Conservation (phyloP, 2,797 vertebrate genomes). For the Acestrorhynchus altus region DNA sequence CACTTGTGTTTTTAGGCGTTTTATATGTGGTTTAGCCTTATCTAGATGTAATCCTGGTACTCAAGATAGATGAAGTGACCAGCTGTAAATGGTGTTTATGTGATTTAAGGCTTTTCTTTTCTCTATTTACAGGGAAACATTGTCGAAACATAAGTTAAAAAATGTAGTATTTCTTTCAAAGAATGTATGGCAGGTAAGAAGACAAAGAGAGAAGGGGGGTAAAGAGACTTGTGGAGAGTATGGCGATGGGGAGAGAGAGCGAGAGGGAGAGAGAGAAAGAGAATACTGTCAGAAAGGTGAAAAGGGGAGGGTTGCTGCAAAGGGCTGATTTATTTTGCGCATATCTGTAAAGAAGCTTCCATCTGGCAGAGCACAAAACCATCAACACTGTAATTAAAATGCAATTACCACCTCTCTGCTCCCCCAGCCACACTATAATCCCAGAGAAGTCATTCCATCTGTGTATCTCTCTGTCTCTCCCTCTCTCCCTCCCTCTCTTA, state of each 20-base stretch:
- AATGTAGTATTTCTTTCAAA: conserved; percentile 23
- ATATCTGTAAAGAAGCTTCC: conserved; percentile 93
- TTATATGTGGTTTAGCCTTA: too few relatives aligned
- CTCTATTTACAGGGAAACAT: neutral
- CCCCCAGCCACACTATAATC: conserved; percentile 88
- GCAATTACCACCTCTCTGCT: conserved; percentile 95
- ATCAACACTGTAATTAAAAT: conserved; percentile 99
- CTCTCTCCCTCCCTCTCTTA: conserved; percentile 34
- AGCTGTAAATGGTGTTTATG: too few relatives aligned
- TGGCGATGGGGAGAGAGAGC: conserved; percentile 13
- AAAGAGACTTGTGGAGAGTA: conserved; percentile 20
- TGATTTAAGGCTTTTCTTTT: neutral
- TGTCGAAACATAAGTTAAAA: neutral
- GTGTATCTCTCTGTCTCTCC: conserved; percentile 71
- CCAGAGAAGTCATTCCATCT: conserved; percentile 95
- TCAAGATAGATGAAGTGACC: too few relatives aligned
- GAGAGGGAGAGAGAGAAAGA: conserved; percentile 25
- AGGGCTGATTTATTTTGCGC: conserved; percentile 78
- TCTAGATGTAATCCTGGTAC: too few relatives aligned
- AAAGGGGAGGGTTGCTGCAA: conserved; percentile 56
- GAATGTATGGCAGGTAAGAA: conserved; percentile 26
- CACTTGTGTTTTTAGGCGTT: too few relatives aligned
- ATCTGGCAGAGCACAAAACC: conserved; percentile 93
- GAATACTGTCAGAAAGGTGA: conserved; percentile 46
- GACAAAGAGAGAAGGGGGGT: conserved; percentile 18